phyloP scores from a whole-genome alignment of 2,113 vertebrate species.

The Puffinus mauretanicus region DNA sequence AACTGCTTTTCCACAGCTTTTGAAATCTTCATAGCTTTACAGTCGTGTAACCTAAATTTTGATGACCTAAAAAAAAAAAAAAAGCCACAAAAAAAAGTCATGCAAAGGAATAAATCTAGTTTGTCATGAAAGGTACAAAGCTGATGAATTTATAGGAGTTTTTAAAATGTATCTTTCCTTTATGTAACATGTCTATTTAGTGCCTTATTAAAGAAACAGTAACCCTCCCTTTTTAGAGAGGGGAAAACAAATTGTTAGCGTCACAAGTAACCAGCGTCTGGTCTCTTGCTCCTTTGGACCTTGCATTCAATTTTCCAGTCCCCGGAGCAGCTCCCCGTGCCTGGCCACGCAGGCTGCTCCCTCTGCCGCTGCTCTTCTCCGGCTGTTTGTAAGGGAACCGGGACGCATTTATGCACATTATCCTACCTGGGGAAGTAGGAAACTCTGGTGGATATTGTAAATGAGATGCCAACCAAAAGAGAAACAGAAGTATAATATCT shows the following conservation, averaged over 20 bases:
- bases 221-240: slow-evolving; percentile 7
- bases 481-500: slow-evolving; percentile 28
- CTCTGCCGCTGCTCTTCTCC: not conserved
- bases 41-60: slow-evolving; percentile 6
- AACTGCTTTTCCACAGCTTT: slow-evolving; percentile 24
- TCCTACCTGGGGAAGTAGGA: slow-evolving; percentile 17
- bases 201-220: slow-evolving; percentile 73
- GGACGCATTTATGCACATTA: slow-evolving; percentile 61
- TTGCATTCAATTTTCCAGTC: slow-evolving; percentile 18
- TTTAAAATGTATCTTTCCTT: slow-evolving; percentile 61
- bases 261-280: slow-evolving; percentile 20
- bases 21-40: slow-evolving; percentile 55
- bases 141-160: slow-evolving; percentile 22
- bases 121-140: slow-evolving; percentile 49
- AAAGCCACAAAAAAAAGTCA: not conserved
- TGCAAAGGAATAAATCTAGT: not conserved
- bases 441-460: slow-evolving; percentile 23
- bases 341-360: not conserved
- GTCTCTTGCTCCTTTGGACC: slow-evolving; percentile 26
- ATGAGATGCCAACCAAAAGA: slow-evolving; percentile 37
- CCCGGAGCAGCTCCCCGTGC: not conserved
- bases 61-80: slow-evolving; percentile 1
- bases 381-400: not conserved
- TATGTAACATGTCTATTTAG: slow-evolving; percentile 69
- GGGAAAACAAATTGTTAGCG: not conserved